Conservation (phyloP, 2,797 vertebrate species). For the Melanotaenia nigrans region DNA sequence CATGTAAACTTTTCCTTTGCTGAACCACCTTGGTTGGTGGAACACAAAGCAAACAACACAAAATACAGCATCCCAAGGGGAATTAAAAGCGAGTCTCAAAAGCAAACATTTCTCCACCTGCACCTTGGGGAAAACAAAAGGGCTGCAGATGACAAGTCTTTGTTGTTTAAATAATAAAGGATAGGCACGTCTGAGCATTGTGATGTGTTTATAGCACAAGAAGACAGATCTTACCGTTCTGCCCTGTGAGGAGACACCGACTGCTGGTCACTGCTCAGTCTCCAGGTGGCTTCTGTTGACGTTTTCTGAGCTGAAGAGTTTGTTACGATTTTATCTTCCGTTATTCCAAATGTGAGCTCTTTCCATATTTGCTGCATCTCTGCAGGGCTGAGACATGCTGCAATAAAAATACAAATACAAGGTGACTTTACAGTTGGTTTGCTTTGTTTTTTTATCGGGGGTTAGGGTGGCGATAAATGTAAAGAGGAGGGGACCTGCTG, state of each 20-base stretch:
- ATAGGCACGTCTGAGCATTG: conserved; percentile 32
- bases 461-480: background rate
- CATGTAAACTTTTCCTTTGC: conserved; percentile 62
- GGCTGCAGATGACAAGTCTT: conserved; percentile 58
- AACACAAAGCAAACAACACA: conserved; percentile 63
- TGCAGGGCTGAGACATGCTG: conserved; percentile 75
- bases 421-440: background rate
- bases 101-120: conserved; percentile 50
- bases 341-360: conserved; percentile 87
- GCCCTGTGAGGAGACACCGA: conserved; percentile 83
- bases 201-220: conserved; percentile 11
- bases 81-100: conserved; percentile 59
- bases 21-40: conserved; percentile 42
- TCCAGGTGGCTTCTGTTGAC: conserved; percentile 85
- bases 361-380: conserved; percentile 94
- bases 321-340: conserved; percentile 85
- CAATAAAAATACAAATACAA: background rate
- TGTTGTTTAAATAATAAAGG: conserved; percentile 58
- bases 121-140: conserved; percentile 35
- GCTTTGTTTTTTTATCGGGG: background rate
- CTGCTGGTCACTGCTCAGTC: conserved; percentile 83
- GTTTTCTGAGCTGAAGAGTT: conserved; percentile 84
- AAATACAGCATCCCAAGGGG: conserved; percentile 58
- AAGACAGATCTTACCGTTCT: conserved; percentile 82
- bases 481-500: conserved; percentile 82